A percentile compares a stretch with the other conserved stretches of the same genome.
Conservation (phyloP, 2,797 vertebrate species). For the Protosalanx chinensis region DNA sequence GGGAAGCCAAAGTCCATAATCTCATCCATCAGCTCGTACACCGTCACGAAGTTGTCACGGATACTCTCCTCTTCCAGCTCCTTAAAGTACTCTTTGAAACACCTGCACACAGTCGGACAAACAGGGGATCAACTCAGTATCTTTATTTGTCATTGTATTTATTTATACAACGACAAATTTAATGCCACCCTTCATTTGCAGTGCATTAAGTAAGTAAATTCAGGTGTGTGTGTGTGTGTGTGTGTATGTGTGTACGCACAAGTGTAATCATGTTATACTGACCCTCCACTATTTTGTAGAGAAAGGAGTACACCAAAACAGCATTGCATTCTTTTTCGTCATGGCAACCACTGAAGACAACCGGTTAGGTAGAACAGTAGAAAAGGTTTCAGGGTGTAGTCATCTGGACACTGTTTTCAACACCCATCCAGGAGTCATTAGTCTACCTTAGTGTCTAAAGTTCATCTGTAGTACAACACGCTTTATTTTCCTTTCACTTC, state of each 20-base stretch:
- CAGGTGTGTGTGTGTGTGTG: neutral
- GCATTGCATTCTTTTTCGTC: conserved; percentile 83
- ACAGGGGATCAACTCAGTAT: neutral
- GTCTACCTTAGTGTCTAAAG: too few species aligned
- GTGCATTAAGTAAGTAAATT: too few species aligned
- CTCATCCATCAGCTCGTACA: conserved; percentile 82
- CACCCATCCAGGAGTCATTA: too few species aligned
- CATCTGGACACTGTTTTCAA: too few species aligned
- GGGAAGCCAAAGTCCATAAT: conserved; percentile 84
- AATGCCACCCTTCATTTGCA: too few species aligned
- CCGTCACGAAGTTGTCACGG: conserved; percentile 82
- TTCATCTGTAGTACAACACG: conserved; percentile 32
- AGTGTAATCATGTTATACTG: conserved; percentile 21
- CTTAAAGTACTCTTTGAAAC: conserved; percentile 81
- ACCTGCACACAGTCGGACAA: conserved; percentile 58
- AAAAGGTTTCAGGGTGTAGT: too few species aligned
- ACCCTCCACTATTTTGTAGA: conserved; percentile 82
- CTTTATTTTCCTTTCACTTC: neutral
- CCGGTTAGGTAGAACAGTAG: conserved; percentile 55
- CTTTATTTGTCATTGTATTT: too few species aligned
- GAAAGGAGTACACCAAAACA: conserved; percentile 78
- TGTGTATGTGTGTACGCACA: neutral
- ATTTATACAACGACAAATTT: too few species aligned
- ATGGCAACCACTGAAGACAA: conserved; percentile 74
- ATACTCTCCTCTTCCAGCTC: conserved; percentile 81